A percentile compares a stretch with the other conserved stretches of the same genome.
These are phyloP conservation scores for Tenualosa thibaudeaui DNA, from an alignment of 2,797 vertebrate species.

Conservation along the genomic window DNA sequence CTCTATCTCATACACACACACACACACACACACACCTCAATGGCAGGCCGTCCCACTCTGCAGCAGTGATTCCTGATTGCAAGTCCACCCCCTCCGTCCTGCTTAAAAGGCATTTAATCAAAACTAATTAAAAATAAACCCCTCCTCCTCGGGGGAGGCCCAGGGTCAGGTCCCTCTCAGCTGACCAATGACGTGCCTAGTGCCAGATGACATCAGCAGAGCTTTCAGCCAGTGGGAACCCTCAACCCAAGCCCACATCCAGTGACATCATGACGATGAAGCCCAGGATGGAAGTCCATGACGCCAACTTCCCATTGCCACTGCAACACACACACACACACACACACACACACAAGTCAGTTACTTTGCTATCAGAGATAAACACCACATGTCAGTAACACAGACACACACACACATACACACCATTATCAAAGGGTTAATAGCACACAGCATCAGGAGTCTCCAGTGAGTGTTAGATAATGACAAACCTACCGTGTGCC, in stretches of 20 bases:
- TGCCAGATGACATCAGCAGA: constrained; percentile 33
- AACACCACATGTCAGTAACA: too few species aligned
- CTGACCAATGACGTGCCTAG: constrained; percentile 23
- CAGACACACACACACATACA: too few species aligned
- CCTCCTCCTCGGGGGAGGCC: constrained; percentile 22
- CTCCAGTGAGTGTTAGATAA: too few species aligned
- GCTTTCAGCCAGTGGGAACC: neutral
- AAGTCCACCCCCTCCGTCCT: constrained; percentile 2
- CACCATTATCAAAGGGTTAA: too few species aligned
- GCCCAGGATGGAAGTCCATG: constrained; percentile 90
- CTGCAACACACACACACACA: constrained; percentile 62
- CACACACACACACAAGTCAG: neutral
- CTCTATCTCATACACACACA: too few species aligned
- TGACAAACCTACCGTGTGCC: too few species aligned
- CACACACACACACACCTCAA: neutral
- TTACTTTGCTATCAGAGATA: too few species aligned
- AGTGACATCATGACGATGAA: constrained; percentile 98
- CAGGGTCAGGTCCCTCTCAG: constrained; percentile 55
- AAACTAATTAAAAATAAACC: constrained; percentile 24
- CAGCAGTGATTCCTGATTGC: constrained; percentile 10
- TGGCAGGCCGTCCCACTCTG: neutral
- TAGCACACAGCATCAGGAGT: too few species aligned
- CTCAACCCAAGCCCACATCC: constrained; percentile 92
- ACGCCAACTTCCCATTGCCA: constrained; percentile 91
- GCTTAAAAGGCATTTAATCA: neutral